Conservation (phyloP, 2,888 invertebrate species). For the Notocelia uddmanniana region DNA sequence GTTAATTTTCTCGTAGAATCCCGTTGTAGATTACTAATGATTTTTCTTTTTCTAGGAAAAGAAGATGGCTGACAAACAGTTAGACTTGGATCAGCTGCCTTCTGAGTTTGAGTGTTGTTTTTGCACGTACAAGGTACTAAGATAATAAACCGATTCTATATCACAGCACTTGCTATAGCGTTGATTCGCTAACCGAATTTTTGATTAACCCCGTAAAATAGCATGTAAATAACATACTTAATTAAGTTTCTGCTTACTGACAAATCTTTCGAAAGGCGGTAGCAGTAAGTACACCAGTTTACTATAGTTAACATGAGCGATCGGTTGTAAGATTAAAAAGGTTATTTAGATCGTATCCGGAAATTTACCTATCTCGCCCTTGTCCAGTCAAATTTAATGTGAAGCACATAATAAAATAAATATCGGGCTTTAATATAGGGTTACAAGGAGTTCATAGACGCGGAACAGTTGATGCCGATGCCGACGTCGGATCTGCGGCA, state of each 20-base stretch:
- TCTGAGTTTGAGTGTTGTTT: constrained; percentile 99
- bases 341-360: neutral
- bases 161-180: constrained; percentile 23
- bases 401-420: constrained; percentile 37
- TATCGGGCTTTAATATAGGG: constrained; percentile 84
- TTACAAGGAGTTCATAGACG: constrained; percentile 96
- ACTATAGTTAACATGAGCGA: neutral
- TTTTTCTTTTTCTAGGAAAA: constrained; percentile 87
- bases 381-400: neutral
- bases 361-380: neutral
- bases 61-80: constrained; percentile 90
- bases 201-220: constrained; percentile 16
- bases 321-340: neutral
- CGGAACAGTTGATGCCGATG: constrained; percentile 95
- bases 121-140: constrained; percentile 96
- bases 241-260: constrained; percentile 34
- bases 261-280: constrained; percentile 24
- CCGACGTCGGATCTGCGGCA: constrained; percentile 93
- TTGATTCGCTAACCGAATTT: neutral
- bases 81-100: constrained; percentile 95
- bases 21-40: constrained; percentile 62
- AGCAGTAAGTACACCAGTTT: constrained; percentile 36
- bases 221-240: constrained; percentile 4
- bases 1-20: constrained; percentile 27
- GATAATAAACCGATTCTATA: constrained; percentile 63